Evolutionary conservation across 92 coral and sea anemone genomes (phyloP).

Genomic region (Scolanthus callimorphus): DNA sequence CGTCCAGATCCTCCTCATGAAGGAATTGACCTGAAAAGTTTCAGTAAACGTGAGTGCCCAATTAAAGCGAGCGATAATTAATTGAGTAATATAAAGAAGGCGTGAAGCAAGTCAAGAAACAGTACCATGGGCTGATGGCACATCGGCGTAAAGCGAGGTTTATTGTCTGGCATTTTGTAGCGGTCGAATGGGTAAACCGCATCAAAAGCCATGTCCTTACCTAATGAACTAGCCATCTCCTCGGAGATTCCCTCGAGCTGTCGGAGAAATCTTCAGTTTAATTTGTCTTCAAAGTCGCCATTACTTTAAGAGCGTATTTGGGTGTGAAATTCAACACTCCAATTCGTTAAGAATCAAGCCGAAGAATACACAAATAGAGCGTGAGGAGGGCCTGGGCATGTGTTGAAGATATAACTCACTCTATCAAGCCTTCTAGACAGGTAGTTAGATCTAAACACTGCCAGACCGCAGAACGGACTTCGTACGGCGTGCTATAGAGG

Average conservation of each 20-base stretch:
- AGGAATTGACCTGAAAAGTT: conserved; percentile 84
- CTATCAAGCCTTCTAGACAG: no score
- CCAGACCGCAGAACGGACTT: no score
- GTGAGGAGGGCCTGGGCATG: neutral
- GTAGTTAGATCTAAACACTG: no score
- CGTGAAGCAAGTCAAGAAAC: no score
- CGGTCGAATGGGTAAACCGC: neutral
- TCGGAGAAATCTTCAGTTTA: no score
- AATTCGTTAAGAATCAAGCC: neutral
- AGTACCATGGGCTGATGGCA: no score
- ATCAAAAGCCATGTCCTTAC: conserved; percentile 41
- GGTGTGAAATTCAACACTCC: conserved; percentile 43
- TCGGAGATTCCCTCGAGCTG: no score
- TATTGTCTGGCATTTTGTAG: no score
- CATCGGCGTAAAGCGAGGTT: no score
- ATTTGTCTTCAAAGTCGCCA: neutral
- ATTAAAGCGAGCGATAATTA: conserved; percentile 63
- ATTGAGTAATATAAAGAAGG: conserved; percentile 13
- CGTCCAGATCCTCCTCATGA: conserved; percentile 93
- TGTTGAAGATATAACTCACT: neutral
- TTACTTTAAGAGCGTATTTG: conserved; percentile 15
- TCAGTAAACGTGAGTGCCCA: conserved; percentile 31
- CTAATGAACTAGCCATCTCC: conserved; percentile 99
- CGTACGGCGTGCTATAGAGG: no score
- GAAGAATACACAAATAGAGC: conserved; percentile 8